Base-by-base conservation (phyloP, 1,140 invertebrate genomes). In the Apocrypta bakeri region DNA sequence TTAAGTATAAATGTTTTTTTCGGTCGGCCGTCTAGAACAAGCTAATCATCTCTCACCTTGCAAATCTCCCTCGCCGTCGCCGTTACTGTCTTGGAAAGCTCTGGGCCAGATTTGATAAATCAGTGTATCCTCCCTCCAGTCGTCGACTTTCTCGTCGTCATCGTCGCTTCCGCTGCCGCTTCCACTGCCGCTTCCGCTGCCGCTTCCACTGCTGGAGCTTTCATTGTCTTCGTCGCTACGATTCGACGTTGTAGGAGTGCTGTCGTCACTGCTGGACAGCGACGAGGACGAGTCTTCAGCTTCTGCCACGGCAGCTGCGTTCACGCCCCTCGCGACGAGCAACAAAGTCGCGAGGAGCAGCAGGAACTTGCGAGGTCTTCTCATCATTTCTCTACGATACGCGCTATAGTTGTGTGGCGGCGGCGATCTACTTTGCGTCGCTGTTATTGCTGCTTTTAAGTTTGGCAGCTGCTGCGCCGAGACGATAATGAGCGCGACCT, bases 21-120 rank as follows among this genome's bases (percentile, higher is more conserved):
- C n/a, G n/a, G n/a, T 37, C 33, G 33, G 33, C 33, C 33, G 33
- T n/a, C n/a, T n/a, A n/a, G 33, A 37, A 9, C 33, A 37, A 37
- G 3, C 2, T 4, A 37, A 37, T 2, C 33, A 2, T 37, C 33
- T 17, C 48, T 79, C 76, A 95, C 95, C 95, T 89, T 93, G 92
- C 7, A 97, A 84, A 89, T 97, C 96, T 1, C 96, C 96, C 40
- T 95, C 91, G 1, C 96, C 96, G 90, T 96, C 94, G 1, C 94
- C 95, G 87, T 96, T 91, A 76, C 93, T 94, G 87, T 97, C 96
- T 81, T 93, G 93, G 88, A 96, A 96, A 4, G 95, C 96, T 81
- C 94, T 91, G 1, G 95, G 94, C 89, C 95, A 95, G 29, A 97
- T 94, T 88, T 96, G 95, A 89, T 97, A 97, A 71, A 96, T 93